Base-by-base conservation (phyloP, 1,140 invertebrate genomes). In the Danaus melanippus region DNA sequence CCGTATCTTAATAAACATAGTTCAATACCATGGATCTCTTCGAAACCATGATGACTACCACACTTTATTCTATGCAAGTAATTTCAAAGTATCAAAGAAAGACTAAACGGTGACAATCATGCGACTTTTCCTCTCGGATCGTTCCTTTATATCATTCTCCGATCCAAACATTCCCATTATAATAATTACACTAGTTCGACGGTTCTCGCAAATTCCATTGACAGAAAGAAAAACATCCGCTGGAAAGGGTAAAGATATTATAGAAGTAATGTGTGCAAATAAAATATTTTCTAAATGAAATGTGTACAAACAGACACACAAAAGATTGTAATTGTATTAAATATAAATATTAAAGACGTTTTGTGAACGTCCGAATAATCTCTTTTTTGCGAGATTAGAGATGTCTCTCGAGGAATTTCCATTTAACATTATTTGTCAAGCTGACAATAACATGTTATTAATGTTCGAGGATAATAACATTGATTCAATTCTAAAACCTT, bases 281-380 rank as follows among this genome's bases (percentile, higher is more conserved):
- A 65, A 32, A 54, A 62, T 66, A 65, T 62, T 68, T 68, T 70
- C 73, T 76, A 66, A 73, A 78, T 66, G 68, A 68, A 81, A 82
- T 79, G 74, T 84, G 81, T 69, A 79, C 73, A 84, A 82, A 84
- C 75, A 80, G 48, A 60, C 48, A 45, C 11, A 75, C 67, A 76
- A 75, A 67, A 53, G 58, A 45, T 54, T 43, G 47, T 64, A 73
- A 70, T 71, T 60, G 58, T 58, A 71, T 66, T 60, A 60, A 60
- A 65, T 68, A 77, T 74, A 82, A 80, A 82, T 78, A 84, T 78
- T 69, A 62, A 66, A 60, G 54, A 72, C 67, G 58, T 71, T 67
- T 64, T 55, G 50, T 54, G 53, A 61, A 50, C 60, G 71, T 67
- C 59, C 56, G 58, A 60, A 53, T 74, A 68, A 71, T 69, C 65